Conservation (phyloP, 1,140 invertebrate species). For the Drosophila sp. region DNA sequence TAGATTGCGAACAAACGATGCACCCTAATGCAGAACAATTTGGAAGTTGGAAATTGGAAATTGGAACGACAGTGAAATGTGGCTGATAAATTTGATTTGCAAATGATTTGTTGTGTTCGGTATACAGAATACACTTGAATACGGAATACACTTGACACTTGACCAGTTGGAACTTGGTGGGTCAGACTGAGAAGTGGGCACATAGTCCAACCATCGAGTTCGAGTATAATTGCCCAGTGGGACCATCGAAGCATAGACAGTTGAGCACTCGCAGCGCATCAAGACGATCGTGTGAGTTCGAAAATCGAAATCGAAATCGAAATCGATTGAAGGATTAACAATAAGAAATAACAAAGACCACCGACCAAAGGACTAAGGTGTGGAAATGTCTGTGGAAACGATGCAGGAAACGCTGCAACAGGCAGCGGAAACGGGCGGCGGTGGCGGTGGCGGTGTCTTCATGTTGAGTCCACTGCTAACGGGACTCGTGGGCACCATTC, state of each 20-base stretch:
- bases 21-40: too few relatives aligned
- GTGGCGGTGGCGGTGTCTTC: conserved; percentile 36
- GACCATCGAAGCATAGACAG: conserved; percentile 41
- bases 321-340: background rate
- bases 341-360: too few relatives aligned
- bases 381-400: conserved; percentile 78
- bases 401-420: conserved; percentile 71
- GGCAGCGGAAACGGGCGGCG: conserved; percentile 54
- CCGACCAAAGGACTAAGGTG: too few relatives aligned
- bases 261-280: conserved; percentile 53
- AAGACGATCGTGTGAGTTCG: conserved; percentile 26
- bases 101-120: conserved; percentile 27
- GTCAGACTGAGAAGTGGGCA: background rate
- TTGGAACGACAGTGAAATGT: background rate
- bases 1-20: too few relatives aligned
- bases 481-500: conserved; percentile 59
- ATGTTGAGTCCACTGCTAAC: conserved; percentile 65
- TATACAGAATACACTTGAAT: conserved; percentile 65
- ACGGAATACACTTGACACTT: conserved; percentile 65
- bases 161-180: conserved; percentile 1
- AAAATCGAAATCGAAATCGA: background rate
- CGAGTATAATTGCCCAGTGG: conserved; percentile 51
- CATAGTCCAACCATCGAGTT: conserved; percentile 14
- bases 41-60: too few relatives aligned
- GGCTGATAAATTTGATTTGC: conserved; percentile 60